These are phyloP conservation scores for Mimas tiliae DNA, from an alignment of 2,888 invertebrate genomes.

Conservation along the genomic window DNA sequence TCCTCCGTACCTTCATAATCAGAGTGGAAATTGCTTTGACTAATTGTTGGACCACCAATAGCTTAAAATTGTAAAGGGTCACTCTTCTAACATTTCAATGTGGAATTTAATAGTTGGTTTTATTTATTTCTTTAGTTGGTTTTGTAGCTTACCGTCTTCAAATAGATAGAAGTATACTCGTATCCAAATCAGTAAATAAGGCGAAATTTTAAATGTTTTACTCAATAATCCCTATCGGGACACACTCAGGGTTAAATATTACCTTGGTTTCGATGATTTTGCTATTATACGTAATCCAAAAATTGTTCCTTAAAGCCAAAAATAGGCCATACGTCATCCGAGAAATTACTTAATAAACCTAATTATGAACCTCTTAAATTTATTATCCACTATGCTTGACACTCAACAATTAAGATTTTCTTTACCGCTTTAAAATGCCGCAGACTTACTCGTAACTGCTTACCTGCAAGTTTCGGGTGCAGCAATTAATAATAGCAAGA, in stretches of 20 bases:
- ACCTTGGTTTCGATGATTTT: neutral
- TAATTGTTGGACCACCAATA: neutral
- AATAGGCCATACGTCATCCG: neutral
- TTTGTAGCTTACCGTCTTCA: no score
- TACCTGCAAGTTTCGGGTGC: slow-evolving; percentile 1
- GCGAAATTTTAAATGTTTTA: no score
- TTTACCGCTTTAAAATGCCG: neutral
- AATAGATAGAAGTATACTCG: no score
- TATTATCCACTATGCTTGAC: neutral
- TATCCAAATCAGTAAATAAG: no score
- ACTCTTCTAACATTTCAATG: neutral
- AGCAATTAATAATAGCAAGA: slow-evolving; percentile 2
- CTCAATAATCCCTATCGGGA: no score
- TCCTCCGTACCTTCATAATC: neutral
- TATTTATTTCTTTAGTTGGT: no score
- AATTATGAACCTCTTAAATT: neutral
- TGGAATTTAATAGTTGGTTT: neutral
- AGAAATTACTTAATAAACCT: neutral
- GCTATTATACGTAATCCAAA: neutral
- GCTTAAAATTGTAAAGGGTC: neutral
- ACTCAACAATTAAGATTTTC: neutral
- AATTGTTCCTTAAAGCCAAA: neutral
- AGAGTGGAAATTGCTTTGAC: slow-evolving; percentile 2
- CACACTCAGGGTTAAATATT: no score
- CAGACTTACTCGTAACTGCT: neutral